A percentile compares a stretch with the other conserved stretches of the same genome.
Conservation (phyloP, 2,888 invertebrate genomes). For the Pheosia gnoma region DNA sequence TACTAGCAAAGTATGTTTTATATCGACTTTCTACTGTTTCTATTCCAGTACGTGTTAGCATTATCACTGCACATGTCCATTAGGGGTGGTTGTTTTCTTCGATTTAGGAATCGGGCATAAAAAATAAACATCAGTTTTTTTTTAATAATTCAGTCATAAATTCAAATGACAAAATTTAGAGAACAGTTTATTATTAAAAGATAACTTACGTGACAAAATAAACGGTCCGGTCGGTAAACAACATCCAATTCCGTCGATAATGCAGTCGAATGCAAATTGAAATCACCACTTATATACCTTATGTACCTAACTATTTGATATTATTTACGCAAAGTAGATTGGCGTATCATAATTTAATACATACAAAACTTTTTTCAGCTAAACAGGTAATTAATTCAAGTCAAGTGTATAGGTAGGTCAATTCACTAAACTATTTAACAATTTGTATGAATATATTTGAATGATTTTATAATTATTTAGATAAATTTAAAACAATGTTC, state of each 20-base stretch:
- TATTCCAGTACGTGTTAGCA: no score
- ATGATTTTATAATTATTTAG: neutral
- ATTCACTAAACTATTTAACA: neutral
- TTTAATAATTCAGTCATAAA: neutral
- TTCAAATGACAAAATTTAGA: no score
- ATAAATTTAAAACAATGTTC: neutral
- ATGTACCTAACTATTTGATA: neutral
- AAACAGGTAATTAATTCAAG: neutral
- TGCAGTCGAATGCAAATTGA: neutral
- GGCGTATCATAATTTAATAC: neutral
- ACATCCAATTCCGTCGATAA: no score
- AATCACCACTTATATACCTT: neutral
- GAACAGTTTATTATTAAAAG: no score
- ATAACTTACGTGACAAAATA: no score
- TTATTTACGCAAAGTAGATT: slow-evolving; percentile 1
- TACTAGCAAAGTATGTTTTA: no score
- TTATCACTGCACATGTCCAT: no score
- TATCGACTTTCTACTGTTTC: no score
- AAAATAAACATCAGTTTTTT: neutral
- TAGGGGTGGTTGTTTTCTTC: no score
- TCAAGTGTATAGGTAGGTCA: neutral
- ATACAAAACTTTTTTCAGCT: neutral
- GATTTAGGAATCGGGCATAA: neutral
- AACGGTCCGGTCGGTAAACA: no score
- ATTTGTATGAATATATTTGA: neutral